phyloP scores from a whole-genome alignment of 1,140 invertebrate species.

The Papilio xuthus region DNA sequence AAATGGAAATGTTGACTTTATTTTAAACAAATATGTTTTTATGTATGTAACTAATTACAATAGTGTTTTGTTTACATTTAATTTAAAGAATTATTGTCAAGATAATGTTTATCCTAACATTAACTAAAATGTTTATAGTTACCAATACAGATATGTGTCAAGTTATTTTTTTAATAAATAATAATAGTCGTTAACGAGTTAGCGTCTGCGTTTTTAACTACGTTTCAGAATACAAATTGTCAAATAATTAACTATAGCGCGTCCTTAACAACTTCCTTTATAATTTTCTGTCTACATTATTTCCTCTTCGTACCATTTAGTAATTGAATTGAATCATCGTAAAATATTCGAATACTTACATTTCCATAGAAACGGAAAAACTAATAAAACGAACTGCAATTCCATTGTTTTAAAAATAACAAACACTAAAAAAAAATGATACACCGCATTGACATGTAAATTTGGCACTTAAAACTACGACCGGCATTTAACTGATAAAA shows the following conservation, averaged over 20 bases:
- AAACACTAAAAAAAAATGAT: constrained; percentile 45
- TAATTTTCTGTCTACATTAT: constrained; percentile 20
- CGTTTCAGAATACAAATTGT: constrained; percentile 27
- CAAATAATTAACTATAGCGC: constrained; percentile 28
- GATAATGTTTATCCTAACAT: neutral
- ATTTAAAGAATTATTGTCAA: neutral
- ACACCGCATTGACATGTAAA: constrained; percentile 42
- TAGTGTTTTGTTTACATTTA: neutral
- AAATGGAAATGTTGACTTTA: neutral
- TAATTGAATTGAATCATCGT: neutral
- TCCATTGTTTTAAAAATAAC: constrained; percentile 61
- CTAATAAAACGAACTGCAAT: constrained; percentile 57
- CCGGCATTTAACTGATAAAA: constrained; percentile 32
- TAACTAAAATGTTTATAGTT: neutral
- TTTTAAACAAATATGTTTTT: neutral
- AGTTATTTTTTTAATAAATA: neutral
- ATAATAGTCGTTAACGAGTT: neutral
- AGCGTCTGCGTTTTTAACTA: constrained; percentile 9
- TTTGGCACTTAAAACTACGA: constrained; percentile 37
- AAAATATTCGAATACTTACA: constrained; percentile 56
- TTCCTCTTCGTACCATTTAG: constrained; percentile 1
- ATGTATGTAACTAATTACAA: neutral
- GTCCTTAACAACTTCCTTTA: constrained; percentile 24
- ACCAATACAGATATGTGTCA: neutral
- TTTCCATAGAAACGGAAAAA: constrained; percentile 63